A percentile compares a stretch with the other conserved stretches of the same genome.
Conservation (phyloP, 2,797 vertebrate species). For the Brachyrhaphis roseni region DNA sequence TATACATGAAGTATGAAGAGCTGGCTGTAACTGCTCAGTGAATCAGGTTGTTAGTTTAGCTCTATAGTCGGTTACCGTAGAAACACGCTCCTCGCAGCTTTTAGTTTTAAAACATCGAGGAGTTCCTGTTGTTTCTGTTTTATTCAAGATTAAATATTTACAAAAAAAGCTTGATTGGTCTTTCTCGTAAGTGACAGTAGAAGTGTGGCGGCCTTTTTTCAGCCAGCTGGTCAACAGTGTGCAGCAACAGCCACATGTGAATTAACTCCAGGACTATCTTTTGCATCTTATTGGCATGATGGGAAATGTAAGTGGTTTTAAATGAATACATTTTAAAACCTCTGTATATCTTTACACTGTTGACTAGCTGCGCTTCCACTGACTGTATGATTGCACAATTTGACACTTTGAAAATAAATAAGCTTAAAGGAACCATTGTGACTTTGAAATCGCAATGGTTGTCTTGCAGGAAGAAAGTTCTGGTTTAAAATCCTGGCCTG, state of each 20-base stretch:
- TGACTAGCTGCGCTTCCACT: no score
- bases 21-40: neutral
- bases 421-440: no score
- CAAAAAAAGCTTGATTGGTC: neutral
- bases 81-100: neutral
- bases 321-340: neutral
- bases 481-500: neutral
- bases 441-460: neutral
- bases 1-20: neutral
- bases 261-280: neutral
- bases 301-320: neutral
- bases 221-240: neutral
- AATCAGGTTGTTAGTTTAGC: neutral
- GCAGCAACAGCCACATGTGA: neutral
- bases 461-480: neutral
- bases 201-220: neutral
- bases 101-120: neutral
- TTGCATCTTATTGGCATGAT: neutral
- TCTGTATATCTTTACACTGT: neutral
- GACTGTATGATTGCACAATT: no score
- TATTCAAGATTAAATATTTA: neutral
- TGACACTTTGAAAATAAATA: no score
- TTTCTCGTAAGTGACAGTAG: neutral
- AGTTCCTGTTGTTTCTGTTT: neutral
- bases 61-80: neutral